Evolutionary conservation across 1,140 invertebrate genomes (phyloP).

Genomic region (Diabrotica undecimpunctata): DNA sequence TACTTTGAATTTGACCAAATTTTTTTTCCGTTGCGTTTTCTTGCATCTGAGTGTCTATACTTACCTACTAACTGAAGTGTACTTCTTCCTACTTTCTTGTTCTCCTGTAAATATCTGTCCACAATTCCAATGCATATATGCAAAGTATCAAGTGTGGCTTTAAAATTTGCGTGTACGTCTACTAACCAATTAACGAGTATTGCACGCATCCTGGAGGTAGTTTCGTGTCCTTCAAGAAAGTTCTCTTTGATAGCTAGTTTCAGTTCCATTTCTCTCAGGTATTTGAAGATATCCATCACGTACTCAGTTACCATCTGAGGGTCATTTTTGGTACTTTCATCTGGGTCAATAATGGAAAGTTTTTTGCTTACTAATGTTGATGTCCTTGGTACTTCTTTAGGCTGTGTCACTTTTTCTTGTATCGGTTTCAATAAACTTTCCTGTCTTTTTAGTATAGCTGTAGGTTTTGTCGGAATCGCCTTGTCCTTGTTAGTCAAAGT

Average conservation of each 20-base stretch:
- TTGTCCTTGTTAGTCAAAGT: background rate
- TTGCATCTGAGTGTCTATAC: too few relatives aligned
- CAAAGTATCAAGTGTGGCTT: constrained; percentile 84
- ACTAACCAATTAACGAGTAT: constrained; percentile 92
- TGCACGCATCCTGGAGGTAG: constrained; percentile 81
- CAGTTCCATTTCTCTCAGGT: constrained; percentile 69
- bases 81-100: constrained; percentile 55
- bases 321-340: constrained; percentile 70
- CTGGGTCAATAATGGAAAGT: constrained; percentile 43
- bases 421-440: constrained; percentile 12
- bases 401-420: constrained; percentile 1
- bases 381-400: background rate
- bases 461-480: background rate
- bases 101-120: constrained; percentile 82
- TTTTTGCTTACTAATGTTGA: constrained; percentile 25
- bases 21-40: too few relatives aligned
- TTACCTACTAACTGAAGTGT: constrained; percentile 82
- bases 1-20: too few relatives aligned
- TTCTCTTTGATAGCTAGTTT: constrained; percentile 59
- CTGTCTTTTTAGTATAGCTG: constrained; percentile 10
- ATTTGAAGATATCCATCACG: constrained; percentile 80
- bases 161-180: constrained; percentile 87
- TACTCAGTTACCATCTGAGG: constrained; percentile 77
- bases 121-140: constrained; percentile 85
- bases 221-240: constrained; percentile 62